Evolutionary conservation across 2,888 invertebrate species (phyloP).

Genomic region (Malachius bipustulatus): DNA sequence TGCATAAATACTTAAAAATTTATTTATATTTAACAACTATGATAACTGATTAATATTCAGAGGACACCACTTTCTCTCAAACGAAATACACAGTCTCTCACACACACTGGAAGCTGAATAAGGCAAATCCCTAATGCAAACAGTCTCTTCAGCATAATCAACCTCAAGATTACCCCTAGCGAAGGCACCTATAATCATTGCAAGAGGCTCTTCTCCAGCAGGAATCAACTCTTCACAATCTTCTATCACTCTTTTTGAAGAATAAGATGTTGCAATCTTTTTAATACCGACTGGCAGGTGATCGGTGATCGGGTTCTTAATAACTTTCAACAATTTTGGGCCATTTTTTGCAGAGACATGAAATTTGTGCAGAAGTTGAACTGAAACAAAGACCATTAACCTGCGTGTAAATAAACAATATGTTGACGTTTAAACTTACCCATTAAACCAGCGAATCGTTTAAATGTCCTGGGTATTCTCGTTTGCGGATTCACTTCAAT

Average conservation of each 20-base stretch:
- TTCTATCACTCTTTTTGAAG: conserved; percentile 51
- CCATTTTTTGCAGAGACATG: conserved; percentile 84
- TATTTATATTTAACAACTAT: no score
- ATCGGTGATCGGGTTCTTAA: conserved; percentile 90
- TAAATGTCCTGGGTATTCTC: conserved; percentile 91
- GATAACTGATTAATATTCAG: no score
- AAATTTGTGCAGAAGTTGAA: conserved; percentile 92
- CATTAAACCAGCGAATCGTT: conserved; percentile 93
- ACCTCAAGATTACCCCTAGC: conserved; percentile 85
- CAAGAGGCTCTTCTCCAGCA: conserved; percentile 67
- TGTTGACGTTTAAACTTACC: no score
- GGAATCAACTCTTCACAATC: conserved; percentile 72
- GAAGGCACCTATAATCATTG: conserved; percentile 90
- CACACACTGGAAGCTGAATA: conserved; percentile 94
- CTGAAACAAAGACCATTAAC: conserved; percentile 49
- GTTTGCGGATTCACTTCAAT: conserved; percentile 96
- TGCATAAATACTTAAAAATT: no score
- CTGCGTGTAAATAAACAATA: not conserved
- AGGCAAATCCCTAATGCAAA: conserved; percentile 93
- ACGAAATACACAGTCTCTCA: conserved; percentile 85
- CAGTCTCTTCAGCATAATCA: conserved; percentile 82
- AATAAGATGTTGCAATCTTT: conserved; percentile 84
- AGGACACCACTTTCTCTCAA: conserved; percentile 96
- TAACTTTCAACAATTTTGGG: conserved; percentile 83
- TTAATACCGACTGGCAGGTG: conserved; percentile 90